phyloP scores from a whole-genome alignment of 1,140 invertebrate species.

The Oedothorax gibbosus region DNA sequence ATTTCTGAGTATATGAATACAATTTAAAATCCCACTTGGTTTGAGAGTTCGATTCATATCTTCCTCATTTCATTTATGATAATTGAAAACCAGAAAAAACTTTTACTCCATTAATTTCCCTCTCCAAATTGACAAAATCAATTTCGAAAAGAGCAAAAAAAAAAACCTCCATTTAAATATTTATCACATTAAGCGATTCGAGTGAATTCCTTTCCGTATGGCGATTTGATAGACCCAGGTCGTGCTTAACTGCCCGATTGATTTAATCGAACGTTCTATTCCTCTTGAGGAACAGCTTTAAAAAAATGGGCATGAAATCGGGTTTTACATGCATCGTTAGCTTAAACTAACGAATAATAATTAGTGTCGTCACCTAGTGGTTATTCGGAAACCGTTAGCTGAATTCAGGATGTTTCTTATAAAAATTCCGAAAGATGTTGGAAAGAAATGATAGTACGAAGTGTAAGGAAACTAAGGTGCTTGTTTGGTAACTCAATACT shows the following conservation, averaged over 20 bases:
- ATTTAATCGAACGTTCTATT: conserved; percentile 28
- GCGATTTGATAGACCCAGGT: neutral
- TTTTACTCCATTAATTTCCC: neutral
- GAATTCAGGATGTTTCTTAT: too few species aligned
- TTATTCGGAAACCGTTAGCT: neutral
- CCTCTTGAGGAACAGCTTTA: conserved; percentile 1
- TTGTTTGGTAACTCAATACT: too few species aligned
- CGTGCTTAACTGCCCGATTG: neutral
- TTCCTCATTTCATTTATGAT: neutral
- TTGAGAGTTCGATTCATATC: too few species aligned
- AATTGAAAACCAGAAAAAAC: conserved; percentile 8
- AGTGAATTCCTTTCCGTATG: neutral
- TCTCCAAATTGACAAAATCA: neutral
- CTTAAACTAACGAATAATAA: conserved; percentile 21
- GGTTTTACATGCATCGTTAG: conserved; percentile 13
- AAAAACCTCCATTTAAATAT: neutral
- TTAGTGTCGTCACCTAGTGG: conserved; percentile 6
- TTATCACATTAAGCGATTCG: neutral
- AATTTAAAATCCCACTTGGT: too few species aligned
- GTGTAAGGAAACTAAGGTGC: too few species aligned
- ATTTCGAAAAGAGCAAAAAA: conserved; percentile 1
- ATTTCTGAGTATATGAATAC: too few species aligned
- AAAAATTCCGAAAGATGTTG: too few species aligned
- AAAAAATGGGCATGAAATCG: conserved; percentile 28
- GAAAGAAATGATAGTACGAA: too few species aligned